A percentile compares a stretch with the other conserved stretches of the same genome.
Conservation (phyloP, 2,888 invertebrate species). For the Stramonita haemastoma region DNA sequence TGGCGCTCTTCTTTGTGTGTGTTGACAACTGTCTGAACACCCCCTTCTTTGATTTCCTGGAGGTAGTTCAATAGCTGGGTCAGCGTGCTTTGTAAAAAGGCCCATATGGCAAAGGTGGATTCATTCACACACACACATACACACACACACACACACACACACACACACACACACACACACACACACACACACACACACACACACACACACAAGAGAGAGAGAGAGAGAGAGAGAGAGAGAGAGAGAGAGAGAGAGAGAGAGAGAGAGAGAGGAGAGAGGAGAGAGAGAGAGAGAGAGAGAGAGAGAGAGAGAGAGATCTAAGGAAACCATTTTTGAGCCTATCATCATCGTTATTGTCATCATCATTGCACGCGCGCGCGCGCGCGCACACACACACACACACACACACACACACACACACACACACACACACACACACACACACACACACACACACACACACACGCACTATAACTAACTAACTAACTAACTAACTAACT, state of each 20-base stretch:
- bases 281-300: neutral
- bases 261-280: neutral
- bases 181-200: neutral
- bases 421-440: too few species aligned
- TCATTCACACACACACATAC: neutral
- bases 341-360: too few species aligned
- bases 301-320: neutral
- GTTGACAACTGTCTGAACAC: neutral
- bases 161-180: conserved; percentile 17
- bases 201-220: too few species aligned
- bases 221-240: neutral
- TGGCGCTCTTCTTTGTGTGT: neutral
- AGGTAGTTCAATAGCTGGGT: neutral
- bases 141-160: conserved; percentile 17
- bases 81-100: neutral
- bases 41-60: too few species aligned
- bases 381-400: too few species aligned
- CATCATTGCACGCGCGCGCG: too few species aligned
- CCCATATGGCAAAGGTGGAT: neutral
- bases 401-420: too few species aligned
- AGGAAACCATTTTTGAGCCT: too few species aligned
- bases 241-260: neutral
- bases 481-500: too few species aligned
- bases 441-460: too few species aligned
- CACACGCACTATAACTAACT: too few species aligned